Conservation (phyloP, 2,797 vertebrate species). For the Dicrostonyx torquatus region DNA sequence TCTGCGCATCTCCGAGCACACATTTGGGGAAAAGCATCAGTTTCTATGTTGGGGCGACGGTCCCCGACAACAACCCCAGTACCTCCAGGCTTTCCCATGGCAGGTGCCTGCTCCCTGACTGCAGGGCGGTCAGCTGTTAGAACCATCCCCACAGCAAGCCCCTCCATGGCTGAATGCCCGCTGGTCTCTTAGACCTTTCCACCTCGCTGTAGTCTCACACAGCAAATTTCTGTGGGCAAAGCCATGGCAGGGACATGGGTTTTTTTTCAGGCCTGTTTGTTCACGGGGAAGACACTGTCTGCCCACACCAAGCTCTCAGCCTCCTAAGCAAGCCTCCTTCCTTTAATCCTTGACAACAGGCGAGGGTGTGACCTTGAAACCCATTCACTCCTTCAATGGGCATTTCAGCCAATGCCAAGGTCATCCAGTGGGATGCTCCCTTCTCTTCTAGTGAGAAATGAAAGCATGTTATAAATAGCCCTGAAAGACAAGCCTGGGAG, state of each 20-base stretch:
- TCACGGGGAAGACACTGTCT: neutral
- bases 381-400: neutral
- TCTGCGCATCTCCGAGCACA: no score
- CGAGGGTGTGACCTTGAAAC: neutral
- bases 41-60: no score
- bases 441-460: neutral
- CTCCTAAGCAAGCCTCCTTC: neutral
- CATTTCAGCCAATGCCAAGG: neutral
- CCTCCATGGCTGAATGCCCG: neutral
- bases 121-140: no score
- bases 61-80: neutral
- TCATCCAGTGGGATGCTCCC: neutral
- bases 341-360: neutral
- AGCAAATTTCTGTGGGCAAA: neutral
- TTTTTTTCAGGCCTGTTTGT: neutral
- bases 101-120: neutral
- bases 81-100: rapidly evolving
- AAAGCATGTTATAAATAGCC: constrained; percentile 20
- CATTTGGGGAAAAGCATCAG: no score
- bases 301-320: neutral
- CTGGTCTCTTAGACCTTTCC: neutral
- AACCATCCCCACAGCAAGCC: rapidly evolving
- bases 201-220: neutral
- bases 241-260: neutral
- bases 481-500: neutral